phyloP scores from a whole-genome alignment of 2,888 invertebrate genomes.

The Heliconius aoede region DNA sequence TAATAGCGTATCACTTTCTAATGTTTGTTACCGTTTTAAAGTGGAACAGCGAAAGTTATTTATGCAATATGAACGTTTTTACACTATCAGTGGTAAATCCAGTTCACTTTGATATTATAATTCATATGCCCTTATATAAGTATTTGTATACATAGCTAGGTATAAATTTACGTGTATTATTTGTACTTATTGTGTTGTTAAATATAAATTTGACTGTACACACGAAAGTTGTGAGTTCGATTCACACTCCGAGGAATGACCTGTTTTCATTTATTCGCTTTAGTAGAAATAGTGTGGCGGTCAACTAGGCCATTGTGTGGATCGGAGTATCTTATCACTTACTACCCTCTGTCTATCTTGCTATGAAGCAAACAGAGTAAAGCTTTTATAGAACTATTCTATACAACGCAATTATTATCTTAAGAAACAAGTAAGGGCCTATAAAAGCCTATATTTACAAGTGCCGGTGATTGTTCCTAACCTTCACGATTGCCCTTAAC shows the following conservation, averaged over 20 bases:
- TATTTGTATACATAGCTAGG: background rate
- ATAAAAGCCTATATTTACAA: constrained; percentile 12
- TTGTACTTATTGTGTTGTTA: background rate
- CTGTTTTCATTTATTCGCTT: too few species aligned
- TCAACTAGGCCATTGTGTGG: background rate
- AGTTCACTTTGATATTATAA: constrained; percentile 10
- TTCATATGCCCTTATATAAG: constrained; percentile 10
- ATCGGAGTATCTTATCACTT: background rate
- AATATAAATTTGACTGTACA: background rate
- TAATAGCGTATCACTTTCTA: constrained; percentile 22
- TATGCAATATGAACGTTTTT: constrained; percentile 18
- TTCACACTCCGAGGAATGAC: background rate
- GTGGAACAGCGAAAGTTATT: constrained; percentile 27
- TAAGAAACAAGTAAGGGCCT: background rate
- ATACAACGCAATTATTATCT: background rate
- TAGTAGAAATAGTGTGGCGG: background rate
- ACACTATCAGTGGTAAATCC: constrained; percentile 5
- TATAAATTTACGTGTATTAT: background rate
- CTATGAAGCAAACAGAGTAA: background rate
- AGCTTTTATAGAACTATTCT: background rate
- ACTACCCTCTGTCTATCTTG: background rate
- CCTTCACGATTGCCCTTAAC: constrained; percentile 29
- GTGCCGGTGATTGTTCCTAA: constrained; percentile 19
- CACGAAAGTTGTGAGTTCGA: background rate
- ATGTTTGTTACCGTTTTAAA: constrained; percentile 3